Evolutionary conservation across 1,140 invertebrate species (phyloP), one percentile per base, ranked within the genome.

Genomic region (Tyrophagus putrescentiae): DNA sequence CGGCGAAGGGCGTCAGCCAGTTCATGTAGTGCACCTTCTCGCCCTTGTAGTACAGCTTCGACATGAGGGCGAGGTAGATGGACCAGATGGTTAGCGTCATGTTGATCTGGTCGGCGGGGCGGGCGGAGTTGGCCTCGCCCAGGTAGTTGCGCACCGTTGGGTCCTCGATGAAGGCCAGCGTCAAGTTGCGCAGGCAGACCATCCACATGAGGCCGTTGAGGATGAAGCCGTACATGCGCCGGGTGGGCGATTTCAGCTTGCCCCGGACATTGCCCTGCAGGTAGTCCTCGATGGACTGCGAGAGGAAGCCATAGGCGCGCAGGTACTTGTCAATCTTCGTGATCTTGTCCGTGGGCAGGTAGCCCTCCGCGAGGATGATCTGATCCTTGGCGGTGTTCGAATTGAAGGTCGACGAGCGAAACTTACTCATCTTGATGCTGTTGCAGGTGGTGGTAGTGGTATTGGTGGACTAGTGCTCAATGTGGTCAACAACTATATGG

Each of bases 281-380:
- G 33, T 59, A 59, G 16, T 59, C 57, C 13, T 59, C 57, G 25
- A 59, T 59, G 18, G 11, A 32, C 27, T 59, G 57, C n/a, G 57
- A 59, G 32, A 59, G 39, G 23, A 59, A 59, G 9, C 57, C 57
- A 59, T 32, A 59, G 39, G 18, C 18, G 23, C 57, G 57, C 18
- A 59, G 39, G 27, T 59, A 59, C 23, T 42, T 7, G 39, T 59
- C 57, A n/a, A 59, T 59, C 23, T 59, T 59, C 5, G 50, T 21
- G n/a, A 59, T 59, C 25, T 59, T 59, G 33, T 59, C 39, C 2
- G 57, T 59, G 3, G 57, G 57, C 16, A 59, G 42, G 36, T 59
- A 59, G 9, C 57, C 57, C 27, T 59, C 57, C 11, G 57, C 36
- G 27, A 59, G 21, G 16, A 59, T 42, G 13, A 59, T 45, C 27